These are phyloP conservation scores for Eurois occulta DNA, from an alignment of 2,888 invertebrate species.

Conservation along the genomic window DNA sequence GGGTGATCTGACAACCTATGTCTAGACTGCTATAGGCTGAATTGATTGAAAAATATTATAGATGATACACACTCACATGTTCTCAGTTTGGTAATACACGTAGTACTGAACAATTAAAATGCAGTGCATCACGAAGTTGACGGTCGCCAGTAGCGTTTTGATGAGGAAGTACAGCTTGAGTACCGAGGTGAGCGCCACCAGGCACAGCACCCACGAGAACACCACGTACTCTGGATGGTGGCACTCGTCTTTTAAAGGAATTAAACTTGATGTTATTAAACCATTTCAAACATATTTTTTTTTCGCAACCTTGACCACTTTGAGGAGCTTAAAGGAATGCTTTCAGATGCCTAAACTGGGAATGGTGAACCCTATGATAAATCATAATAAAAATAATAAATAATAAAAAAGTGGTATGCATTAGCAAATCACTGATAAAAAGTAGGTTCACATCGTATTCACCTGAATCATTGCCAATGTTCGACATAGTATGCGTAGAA, in stretches of 20 bases:
- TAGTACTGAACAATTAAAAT: slow-evolving; percentile 92
- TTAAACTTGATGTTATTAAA: background rate
- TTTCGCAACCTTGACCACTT: background rate
- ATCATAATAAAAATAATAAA: no score
- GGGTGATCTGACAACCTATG: background rate
- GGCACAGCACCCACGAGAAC: slow-evolving; percentile 97
- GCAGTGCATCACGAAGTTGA: slow-evolving; percentile 94
- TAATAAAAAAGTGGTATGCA: background rate
- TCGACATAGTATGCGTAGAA: background rate
- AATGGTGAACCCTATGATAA: background rate
- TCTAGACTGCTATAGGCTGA: background rate
- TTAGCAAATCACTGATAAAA: background rate
- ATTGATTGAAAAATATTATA: background rate
- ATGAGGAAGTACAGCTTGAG: slow-evolving; percentile 97
- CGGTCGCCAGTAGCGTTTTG: slow-evolving; percentile 94
- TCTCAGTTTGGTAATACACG: slow-evolving; percentile 80
- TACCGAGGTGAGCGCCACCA: slow-evolving; percentile 97
- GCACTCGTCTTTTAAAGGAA: slow-evolving; percentile 83
- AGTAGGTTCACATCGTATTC: background rate
- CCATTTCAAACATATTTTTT: background rate
- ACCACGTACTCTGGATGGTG: slow-evolving; percentile 96
- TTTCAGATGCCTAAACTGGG: background rate
- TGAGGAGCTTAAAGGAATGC: background rate
- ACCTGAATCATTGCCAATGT: slow-evolving; percentile 7
- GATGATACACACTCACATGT: slow-evolving; percentile 77